Conservation (phyloP, 2,888 invertebrate species). For the Sinotaia quadrata region DNA sequence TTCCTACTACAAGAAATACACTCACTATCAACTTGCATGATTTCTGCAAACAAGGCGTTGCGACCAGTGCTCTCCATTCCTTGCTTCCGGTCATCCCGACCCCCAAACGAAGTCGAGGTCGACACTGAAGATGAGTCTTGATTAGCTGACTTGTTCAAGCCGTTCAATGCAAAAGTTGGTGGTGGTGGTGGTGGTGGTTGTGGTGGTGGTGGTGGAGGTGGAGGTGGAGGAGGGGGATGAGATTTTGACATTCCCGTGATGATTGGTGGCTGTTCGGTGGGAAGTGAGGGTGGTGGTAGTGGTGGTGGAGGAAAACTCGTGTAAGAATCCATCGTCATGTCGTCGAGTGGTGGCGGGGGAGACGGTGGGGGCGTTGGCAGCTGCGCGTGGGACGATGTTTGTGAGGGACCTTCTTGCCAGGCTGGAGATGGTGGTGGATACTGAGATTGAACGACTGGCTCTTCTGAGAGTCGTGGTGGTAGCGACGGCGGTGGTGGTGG, state of each 20-base stretch:
- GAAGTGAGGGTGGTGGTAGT: conserved; percentile 43
- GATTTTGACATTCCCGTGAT: conserved; percentile 70
- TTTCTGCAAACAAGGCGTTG: conserved; percentile 93
- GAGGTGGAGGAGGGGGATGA: conserved; percentile 79
- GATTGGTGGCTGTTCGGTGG: conserved; percentile 45
- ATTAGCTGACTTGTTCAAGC: conserved; percentile 30
- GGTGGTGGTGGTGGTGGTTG: conserved; percentile 77
- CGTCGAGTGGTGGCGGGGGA: not conserved
- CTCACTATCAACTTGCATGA: conserved; percentile 84
- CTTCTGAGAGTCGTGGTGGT: conserved; percentile 35
- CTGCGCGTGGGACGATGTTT: conserved; percentile 29
- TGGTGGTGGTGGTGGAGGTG: conserved; percentile 80
- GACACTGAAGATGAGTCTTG: conserved; percentile 61
- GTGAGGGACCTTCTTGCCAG: conserved; percentile 29
- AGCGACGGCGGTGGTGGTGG: conserved; percentile 67
- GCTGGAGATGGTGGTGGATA: conserved; percentile 28
- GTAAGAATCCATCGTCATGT: not conserved
- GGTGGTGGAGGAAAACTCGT: conserved; percentile 46
- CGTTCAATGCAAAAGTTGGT: conserved; percentile 30
- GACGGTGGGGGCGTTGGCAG: conserved; percentile 40
- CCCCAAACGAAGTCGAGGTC: conserved; percentile 55
- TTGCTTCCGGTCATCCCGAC: conserved; percentile 41
- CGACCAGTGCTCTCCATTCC: conserved; percentile 72
- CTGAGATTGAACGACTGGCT: conserved; percentile 32
- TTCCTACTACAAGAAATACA: conserved; percentile 25